Conservation (phyloP, 2,888 invertebrate species). For the Ganaspis brasiliensis region DNA sequence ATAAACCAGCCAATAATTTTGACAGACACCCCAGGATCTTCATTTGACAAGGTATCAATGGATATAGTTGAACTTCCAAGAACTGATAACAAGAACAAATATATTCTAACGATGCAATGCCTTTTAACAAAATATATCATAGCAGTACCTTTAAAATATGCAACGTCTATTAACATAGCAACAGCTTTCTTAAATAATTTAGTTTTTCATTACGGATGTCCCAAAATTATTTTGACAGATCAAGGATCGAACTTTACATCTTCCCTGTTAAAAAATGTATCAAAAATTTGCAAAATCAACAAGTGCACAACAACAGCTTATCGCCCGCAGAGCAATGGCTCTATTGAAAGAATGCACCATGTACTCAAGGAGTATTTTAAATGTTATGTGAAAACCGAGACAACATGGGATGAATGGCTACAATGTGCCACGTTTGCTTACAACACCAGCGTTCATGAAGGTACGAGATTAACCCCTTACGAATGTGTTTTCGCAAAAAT, state of each 20-base stretch:
- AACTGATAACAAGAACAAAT: conserved; percentile 57
- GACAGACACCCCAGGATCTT: conserved; percentile 51
- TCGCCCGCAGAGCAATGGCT: conserved; percentile 58
- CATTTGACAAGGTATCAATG: conserved; percentile 52
- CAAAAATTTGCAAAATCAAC: conserved; percentile 57
- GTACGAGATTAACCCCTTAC: conserved; percentile 53
- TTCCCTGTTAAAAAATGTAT: conserved; percentile 52
- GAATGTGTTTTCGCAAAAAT: conserved; percentile 55
- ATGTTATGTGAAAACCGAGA: conserved; percentile 49
- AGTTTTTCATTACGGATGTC: conserved; percentile 57
- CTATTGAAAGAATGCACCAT: conserved; percentile 59
- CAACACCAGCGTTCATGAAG: conserved; percentile 54
- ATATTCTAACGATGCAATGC: conserved; percentile 58
- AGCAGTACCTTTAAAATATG: conserved; percentile 25
- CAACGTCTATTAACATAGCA: conserved; percentile 55
- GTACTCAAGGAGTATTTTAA: conserved; percentile 57
- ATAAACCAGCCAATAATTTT: conserved; percentile 55
- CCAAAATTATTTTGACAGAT: conserved; percentile 58
- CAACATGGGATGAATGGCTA: conserved; percentile 59
- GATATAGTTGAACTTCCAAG: conserved; percentile 59
- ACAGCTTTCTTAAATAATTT: conserved; percentile 58
- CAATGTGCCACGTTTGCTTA: conserved; percentile 55
- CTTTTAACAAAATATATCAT: conserved; percentile 52
- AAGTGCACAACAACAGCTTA: conserved; percentile 56
- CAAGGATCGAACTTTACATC: conserved; percentile 62